A percentile compares a stretch with the other conserved stretches of the same genome.
Evolutionary conservation across 2,797 vertebrate genomes (phyloP).

Genomic region (Pelodytes ibericus): DNA sequence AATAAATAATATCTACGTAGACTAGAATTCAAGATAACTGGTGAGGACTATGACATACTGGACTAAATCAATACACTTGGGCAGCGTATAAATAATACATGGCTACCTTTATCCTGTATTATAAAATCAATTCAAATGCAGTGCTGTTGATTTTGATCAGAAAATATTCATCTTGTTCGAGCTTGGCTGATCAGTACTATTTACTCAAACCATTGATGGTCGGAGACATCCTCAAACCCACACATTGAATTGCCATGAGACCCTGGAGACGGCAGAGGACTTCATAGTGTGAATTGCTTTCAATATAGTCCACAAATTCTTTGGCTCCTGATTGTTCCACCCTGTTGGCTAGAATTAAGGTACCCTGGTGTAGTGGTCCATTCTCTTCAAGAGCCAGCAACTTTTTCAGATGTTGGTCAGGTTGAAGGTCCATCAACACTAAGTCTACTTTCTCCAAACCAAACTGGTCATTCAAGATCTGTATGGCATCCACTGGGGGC

Average conservation of each 20-base stretch:
- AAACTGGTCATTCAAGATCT: slow-evolving; percentile 48
- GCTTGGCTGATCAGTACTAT: too few species aligned
- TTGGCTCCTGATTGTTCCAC: slow-evolving; percentile 30
- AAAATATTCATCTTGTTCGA: too few species aligned
- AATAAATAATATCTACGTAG: too few species aligned
- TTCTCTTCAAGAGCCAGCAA: slow-evolving; percentile 65
- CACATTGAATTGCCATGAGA: slow-evolving; percentile 62
- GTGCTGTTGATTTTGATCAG: too few species aligned
- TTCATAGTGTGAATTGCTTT: slow-evolving; percentile 51
- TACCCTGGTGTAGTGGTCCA: slow-evolving; percentile 62
- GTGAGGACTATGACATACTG: too few species aligned
- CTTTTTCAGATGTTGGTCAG: slow-evolving; percentile 65
- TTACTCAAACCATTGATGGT: neutral
- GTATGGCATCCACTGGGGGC: slow-evolving; percentile 66
- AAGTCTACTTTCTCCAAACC: slow-evolving; percentile 58
- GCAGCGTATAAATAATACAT: too few species aligned
- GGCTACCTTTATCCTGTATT: too few species aligned
- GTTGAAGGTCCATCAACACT: slow-evolving; percentile 73
- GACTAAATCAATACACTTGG: too few species aligned
- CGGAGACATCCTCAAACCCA: neutral
- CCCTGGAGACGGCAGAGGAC: slow-evolving; percentile 52
- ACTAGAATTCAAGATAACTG: too few species aligned
- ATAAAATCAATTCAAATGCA: too few species aligned
- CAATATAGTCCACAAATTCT: slow-evolving; percentile 60
- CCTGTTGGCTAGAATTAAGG: slow-evolving; percentile 64